Base-by-base conservation (phyloP, 2,797 vertebrate genomes). In the Smutsia gigantea region DNA sequence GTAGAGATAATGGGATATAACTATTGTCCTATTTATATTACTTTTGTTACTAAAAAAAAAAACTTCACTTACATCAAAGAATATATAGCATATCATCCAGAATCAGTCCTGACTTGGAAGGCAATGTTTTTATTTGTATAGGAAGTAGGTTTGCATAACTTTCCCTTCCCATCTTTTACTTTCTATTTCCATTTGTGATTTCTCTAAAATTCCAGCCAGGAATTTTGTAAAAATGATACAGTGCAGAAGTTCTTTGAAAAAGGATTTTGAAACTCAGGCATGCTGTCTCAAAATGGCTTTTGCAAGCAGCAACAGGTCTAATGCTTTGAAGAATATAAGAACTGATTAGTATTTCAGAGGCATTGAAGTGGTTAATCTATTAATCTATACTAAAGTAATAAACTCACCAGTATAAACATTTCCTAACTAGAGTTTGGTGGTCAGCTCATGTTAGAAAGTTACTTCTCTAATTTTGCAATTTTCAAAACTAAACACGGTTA, bases 271-370 rank as follows among this genome's bases (percentile, higher is more conserved):
- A 29, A 81, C 31, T 18, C 27, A 51, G 39, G 66, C 37, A 57
- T 25, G 27, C 39, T 29, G 46, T 31, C 88, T 53, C 10, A 87
- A 64, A 96, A 37, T 11, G 57, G 23, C 68, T 79, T 97, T 92
- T 90, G 83, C 96, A 97, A 93, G 86, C 87, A 97, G 97, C 86
- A 95, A 51, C 19, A 87, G 75, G 90, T 78, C 71, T 3, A 97
- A 92, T 10, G 1, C 57, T 97, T 83, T 34, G 66, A 98, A 93
- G 96, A 97, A 85, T 53, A 46, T 89, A 37, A 98, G 53, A 87
- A 90, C 87, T 90, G 93, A 96, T 93, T 81, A 87, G 77, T 72
- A 93, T 85, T 97, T 98, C 68, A 79, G 96, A 96, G 96, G 55
- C 85, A 46, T 2, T 49, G 61, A 89, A 82, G 85, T 96, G 63